These are phyloP conservation scores for Mayetiola destructor DNA, from an alignment of 2,888 invertebrate species.

Conservation along the genomic window DNA sequence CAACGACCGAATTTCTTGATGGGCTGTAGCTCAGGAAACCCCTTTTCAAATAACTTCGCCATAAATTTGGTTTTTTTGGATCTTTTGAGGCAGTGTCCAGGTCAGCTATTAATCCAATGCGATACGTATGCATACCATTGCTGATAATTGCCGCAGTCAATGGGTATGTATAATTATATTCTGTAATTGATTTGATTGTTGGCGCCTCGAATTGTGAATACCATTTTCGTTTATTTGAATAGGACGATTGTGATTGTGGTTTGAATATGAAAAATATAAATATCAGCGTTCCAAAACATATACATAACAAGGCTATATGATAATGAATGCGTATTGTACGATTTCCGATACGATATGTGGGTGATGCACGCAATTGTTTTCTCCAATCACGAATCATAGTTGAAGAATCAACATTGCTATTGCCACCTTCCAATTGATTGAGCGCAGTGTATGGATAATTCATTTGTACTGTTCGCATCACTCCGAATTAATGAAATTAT, in stretches of 20 bases:
- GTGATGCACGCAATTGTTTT: slow-evolving; percentile 69
- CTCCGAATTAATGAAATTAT: no score
- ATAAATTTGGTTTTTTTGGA: slow-evolving; percentile 47
- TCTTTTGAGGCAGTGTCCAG: slow-evolving; percentile 79
- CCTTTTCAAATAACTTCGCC: slow-evolving; percentile 70
- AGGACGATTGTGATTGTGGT: slow-evolving; percentile 28
- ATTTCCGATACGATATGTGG: slow-evolving; percentile 78
- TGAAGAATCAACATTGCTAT: not conserved
- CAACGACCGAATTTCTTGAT: slow-evolving; percentile 42
- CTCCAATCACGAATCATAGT: slow-evolving; percentile 67
- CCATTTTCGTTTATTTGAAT: slow-evolving; percentile 22
- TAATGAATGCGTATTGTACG: slow-evolving; percentile 71
- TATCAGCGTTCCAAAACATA: slow-evolving; percentile 48
- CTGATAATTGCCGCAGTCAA: slow-evolving; percentile 52
- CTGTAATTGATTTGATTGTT: slow-evolving; percentile 17
- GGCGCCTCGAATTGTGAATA: slow-evolving; percentile 19
- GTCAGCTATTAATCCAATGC: slow-evolving; percentile 86
- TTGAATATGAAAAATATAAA: slow-evolving; percentile 52
- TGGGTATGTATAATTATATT: slow-evolving; percentile 76
- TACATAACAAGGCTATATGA: slow-evolving; percentile 55
- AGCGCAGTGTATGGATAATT: not conserved
- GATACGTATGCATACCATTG: slow-evolving; percentile 44
- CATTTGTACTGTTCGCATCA: no score
- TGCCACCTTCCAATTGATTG: not conserved
- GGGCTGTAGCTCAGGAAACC: slow-evolving; percentile 61